A percentile compares a stretch with the other conserved stretches of the same genome.
phyloP scores from a whole-genome alignment of 92 coral and sea anemone genomes.

The Diadumene lineata region DNA sequence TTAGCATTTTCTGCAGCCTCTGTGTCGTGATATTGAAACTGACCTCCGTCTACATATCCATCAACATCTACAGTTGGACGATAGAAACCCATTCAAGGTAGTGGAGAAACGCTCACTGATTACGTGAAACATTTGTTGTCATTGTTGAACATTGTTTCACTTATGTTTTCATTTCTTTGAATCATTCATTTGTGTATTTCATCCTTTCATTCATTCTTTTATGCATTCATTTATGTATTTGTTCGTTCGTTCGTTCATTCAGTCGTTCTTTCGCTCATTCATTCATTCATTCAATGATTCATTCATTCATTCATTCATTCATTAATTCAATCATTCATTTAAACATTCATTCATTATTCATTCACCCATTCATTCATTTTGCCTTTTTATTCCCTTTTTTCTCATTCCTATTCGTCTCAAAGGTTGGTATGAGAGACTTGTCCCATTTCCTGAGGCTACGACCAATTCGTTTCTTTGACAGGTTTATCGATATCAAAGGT shows the following conservation, averaged over 20 bases:
- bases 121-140: not conserved
- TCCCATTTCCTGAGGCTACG: conserved; percentile 89
- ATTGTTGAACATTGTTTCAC: no score
- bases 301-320: not conserved
- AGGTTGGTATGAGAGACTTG: conserved; percentile 94
- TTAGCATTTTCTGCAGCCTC: conserved; percentile 83
- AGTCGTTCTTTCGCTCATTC: not conserved
- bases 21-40: conserved; percentile 93
- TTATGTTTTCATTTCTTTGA: no score
- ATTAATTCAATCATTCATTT: not conserved
- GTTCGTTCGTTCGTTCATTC: not conserved
- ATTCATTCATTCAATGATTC: not conserved
- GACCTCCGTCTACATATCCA: conserved; percentile 97
- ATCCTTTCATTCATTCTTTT: not conserved
- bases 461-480: conserved; percentile 90
- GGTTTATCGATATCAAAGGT: conserved; percentile 91
- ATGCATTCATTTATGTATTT: no score
- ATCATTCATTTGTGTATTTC: not conserved
- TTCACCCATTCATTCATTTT: not conserved
- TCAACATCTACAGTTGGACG: conserved; percentile 94
- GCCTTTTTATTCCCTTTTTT: not conserved
- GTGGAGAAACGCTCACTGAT: not conserved
- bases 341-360: no score
- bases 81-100: conserved; percentile 98
- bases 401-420: not conserved